Conservation (phyloP, 2,888 invertebrate genomes). For the Hydrotaea diabolus region DNA sequence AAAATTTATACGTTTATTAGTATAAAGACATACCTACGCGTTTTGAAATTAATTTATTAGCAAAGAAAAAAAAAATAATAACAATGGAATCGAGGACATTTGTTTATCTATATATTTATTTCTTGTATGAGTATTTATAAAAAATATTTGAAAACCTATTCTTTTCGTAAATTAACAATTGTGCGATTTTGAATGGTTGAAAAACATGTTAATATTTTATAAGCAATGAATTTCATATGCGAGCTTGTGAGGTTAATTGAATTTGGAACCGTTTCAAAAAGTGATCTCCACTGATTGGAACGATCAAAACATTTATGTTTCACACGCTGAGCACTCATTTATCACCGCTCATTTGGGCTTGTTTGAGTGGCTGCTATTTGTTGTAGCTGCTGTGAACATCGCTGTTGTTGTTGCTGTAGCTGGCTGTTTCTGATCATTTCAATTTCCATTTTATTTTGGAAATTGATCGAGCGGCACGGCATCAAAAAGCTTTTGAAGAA, state of each 20-base stretch:
- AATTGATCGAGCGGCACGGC: constrained; percentile 22
- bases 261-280: neutral
- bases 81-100: neutral
- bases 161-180: too few species aligned
- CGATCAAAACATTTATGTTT: constrained; percentile 55
- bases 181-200: too few species aligned
- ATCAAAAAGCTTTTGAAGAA: constrained; percentile 29
- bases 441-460: constrained; percentile 36
- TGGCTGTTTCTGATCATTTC: constrained; percentile 16
- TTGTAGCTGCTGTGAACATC: neutral
- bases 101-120: too few species aligned
- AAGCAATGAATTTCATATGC: neutral
- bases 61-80: too few species aligned
- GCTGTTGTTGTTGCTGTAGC: neutral
- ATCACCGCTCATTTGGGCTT: constrained; percentile 45
- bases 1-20: neutral
- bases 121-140: too few species aligned
- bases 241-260: neutral
- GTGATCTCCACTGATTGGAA: constrained; percentile 31
- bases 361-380: neutral
- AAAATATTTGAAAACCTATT: neutral
- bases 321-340: constrained; percentile 49
- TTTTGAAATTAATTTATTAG: too few species aligned
- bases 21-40: too few species aligned
- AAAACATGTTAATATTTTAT: neutral